phyloP scores from a whole-genome alignment of 2,797 vertebrate species.

The Distichodus sexfasciatus region DNA sequence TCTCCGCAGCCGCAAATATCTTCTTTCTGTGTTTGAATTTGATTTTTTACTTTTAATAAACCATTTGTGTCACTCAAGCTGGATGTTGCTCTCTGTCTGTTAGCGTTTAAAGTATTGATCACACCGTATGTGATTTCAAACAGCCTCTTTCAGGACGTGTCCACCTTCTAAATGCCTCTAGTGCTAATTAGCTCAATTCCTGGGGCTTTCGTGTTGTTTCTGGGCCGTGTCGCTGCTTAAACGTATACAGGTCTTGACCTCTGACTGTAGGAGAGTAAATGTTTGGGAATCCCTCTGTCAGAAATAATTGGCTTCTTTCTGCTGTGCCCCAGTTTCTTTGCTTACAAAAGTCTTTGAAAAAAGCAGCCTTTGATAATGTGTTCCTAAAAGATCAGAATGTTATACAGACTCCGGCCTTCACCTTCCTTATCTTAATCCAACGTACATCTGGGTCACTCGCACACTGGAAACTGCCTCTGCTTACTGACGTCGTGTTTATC shows the following conservation, averaged over 20 bases:
- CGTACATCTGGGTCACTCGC: conserved; percentile 23
- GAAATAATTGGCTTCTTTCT: conserved; percentile 70
- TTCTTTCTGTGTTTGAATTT: conserved; percentile 55
- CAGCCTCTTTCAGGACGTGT: not conserved
- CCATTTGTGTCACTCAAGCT: conserved; percentile 65
- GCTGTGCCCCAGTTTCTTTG: conserved; percentile 41
- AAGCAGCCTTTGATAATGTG: conserved; percentile 40
- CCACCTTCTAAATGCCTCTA: not conserved
- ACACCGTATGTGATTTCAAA: not conserved
- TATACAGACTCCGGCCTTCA: conserved; percentile 41
- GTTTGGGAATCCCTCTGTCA: conserved; percentile 69
- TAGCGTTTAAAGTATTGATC: no score
- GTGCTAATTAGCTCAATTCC: conserved; percentile 20
- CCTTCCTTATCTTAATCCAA: conserved; percentile 42
- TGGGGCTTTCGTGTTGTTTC: not conserved
- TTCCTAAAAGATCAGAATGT: conserved; percentile 28
- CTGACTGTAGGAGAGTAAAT: conserved; percentile 38
- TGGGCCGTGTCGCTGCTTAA: conserved; percentile 13
- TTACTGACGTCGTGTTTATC: conserved; percentile 22
- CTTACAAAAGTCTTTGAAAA: conserved; percentile 34
- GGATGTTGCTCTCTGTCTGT: not conserved
- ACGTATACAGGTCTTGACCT: conserved; percentile 37
- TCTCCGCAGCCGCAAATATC: conserved; percentile 48
- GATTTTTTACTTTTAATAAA: conserved; percentile 68
- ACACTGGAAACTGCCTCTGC: not conserved